phyloP scores from a whole-genome alignment of 2,888 invertebrate genomes.

The Apamea crenata region DNA sequence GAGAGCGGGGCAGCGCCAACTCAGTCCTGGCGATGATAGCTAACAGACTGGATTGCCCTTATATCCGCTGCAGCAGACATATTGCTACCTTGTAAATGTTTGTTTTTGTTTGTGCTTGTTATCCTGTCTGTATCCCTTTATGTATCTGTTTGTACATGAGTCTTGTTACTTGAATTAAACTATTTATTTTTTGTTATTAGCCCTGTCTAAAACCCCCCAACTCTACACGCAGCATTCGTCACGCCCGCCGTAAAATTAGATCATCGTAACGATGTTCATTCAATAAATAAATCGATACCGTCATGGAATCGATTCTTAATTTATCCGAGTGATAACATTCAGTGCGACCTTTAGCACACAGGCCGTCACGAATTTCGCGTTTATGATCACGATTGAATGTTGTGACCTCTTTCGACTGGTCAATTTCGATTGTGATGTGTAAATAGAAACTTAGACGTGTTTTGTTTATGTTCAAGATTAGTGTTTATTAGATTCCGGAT shows the following conservation, averaged over 20 bases:
- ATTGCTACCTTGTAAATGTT: too few species aligned
- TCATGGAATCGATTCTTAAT: conserved; percentile 78
- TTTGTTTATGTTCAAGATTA: conserved; percentile 54
- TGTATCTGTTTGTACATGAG: too few species aligned
- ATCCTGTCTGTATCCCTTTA: too few species aligned
- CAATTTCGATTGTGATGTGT: conserved; percentile 61
- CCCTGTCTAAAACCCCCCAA: conserved; percentile 39
- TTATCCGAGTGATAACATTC: conserved; percentile 79
- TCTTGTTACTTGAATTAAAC: too few species aligned
- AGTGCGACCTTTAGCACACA: conserved; percentile 72
- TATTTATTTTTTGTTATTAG: background rate
- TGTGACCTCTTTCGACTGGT: conserved; percentile 66
- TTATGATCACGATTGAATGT: conserved; percentile 71
- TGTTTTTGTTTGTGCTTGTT: too few species aligned
- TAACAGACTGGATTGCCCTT: too few species aligned
- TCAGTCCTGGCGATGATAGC: too few species aligned
- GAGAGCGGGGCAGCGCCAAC: too few species aligned
- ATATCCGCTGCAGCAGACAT: too few species aligned
- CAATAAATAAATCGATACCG: conserved; percentile 78
- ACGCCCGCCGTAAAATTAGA: conserved; percentile 81
- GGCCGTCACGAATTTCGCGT: conserved; percentile 75
- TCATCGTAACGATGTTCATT: conserved; percentile 76
- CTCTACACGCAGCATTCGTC: conserved; percentile 64
- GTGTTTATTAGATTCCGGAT: conserved; percentile 25
- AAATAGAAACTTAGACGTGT: conserved; percentile 44